phyloP scores from a whole-genome alignment of 2,113 vertebrate genomes.

The Ptilonorhynchus violaceus region DNA sequence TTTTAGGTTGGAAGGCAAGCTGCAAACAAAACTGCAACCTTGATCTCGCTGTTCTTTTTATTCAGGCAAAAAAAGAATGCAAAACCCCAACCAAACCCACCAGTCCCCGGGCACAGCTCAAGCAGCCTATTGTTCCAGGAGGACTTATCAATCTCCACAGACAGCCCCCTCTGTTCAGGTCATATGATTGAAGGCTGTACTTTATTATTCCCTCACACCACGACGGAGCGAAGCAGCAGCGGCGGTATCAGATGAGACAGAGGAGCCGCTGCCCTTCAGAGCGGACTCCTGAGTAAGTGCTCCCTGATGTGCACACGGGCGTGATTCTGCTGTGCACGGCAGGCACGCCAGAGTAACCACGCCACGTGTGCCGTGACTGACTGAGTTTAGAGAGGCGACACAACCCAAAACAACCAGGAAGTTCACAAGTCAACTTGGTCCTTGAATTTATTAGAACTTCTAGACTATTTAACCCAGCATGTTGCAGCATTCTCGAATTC shows the following conservation, averaged over 20 bases:
- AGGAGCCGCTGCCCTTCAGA: conserved; percentile 36
- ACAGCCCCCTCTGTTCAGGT: conserved; percentile 19
- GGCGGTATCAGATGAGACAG: not conserved
- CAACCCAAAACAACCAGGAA: not conserved
- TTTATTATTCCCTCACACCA: conserved; percentile 43
- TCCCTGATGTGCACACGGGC: not conserved
- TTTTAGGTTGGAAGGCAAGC: not conserved
- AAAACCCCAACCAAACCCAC: not conserved
- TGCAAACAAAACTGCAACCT: not conserved
- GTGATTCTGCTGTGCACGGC: not conserved
- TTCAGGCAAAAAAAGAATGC: not conserved
- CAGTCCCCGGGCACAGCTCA: not conserved
- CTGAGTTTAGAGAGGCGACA: not conserved
- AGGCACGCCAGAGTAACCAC: not conserved
- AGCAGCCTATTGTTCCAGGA: not conserved
- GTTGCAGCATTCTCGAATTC: not conserved
- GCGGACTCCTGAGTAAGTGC: not conserved
- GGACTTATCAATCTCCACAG: conserved; percentile 37
- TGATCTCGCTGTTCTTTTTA: not conserved
- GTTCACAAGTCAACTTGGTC: not conserved
- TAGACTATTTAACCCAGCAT: rapidly evolving
- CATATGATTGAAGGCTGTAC: conserved; percentile 22
- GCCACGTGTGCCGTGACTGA: not conserved
- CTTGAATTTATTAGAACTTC: not conserved
- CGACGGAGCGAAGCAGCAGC: not conserved